These are phyloP conservation scores for Yponomeuta malinellus DNA, from an alignment of 2,888 invertebrate species.

Conservation along the genomic window DNA sequence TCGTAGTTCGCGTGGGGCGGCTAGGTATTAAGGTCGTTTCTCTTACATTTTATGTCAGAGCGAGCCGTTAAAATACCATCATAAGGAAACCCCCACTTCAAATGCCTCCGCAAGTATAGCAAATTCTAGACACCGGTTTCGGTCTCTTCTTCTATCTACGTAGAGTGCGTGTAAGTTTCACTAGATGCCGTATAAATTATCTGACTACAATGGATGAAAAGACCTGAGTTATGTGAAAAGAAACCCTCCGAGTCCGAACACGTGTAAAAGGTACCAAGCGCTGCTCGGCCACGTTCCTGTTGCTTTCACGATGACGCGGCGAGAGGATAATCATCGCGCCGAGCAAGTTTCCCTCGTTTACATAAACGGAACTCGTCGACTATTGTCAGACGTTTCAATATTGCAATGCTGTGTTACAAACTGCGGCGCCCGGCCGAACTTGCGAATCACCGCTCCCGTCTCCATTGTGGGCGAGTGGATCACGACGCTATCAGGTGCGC, in stretches of 20 bases:
- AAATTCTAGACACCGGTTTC: too few species aligned
- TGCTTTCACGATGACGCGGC: conserved; percentile 9
- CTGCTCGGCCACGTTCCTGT: not conserved
- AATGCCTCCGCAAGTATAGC: too few species aligned
- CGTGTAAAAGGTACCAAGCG: not conserved
- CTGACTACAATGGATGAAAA: too few species aligned
- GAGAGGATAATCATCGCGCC: conserved; percentile 11
- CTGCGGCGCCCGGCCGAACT: not conserved
- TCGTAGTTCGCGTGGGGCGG: too few species aligned
- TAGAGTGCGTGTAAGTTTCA: too few species aligned
- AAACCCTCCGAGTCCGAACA: not conserved
- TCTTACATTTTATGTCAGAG: too few species aligned
- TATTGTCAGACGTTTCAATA: conserved; percentile 8
- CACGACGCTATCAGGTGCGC: conserved; percentile 66
- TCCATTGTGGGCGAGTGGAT: conserved; percentile 33
- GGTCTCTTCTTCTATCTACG: too few species aligned
- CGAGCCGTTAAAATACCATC: too few species aligned
- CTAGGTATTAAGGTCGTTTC: too few species aligned
- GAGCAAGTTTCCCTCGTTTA: conserved; percentile 11
- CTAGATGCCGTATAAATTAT: too few species aligned
- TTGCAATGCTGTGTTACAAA: conserved; percentile 1
- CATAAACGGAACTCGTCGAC: conserved; percentile 7
- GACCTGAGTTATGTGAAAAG: not conserved
- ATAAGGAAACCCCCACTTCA: too few species aligned
- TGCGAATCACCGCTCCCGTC: conserved; percentile 6